A percentile compares a stretch with the other conserved stretches of the same genome.
These are phyloP conservation scores for Psittacula echo DNA, from an alignment of 2,797 vertebrate species.

Conservation along the genomic window DNA sequence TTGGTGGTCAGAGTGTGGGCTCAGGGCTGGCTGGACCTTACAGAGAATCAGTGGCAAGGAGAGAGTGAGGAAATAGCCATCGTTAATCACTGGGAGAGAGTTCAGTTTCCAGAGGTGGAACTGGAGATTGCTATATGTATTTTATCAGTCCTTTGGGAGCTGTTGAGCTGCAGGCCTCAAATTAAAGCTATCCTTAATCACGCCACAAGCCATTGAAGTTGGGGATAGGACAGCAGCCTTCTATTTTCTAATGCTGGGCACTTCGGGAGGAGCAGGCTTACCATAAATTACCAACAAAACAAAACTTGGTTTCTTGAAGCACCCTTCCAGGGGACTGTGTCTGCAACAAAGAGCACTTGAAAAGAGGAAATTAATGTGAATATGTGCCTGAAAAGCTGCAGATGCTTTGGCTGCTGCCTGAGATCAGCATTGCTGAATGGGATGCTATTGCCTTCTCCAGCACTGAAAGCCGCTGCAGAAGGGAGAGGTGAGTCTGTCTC, in stretches of 20 bases:
- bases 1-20: neutral
- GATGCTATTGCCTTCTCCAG: neutral
- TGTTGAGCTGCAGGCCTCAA: constrained; percentile 34
- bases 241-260: neutral
- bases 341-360: neutral
- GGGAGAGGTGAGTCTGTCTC: neutral
- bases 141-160: constrained; percentile 58
- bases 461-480: neutral
- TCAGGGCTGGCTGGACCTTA: neutral
- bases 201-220: neutral
- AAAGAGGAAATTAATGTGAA: neutral
- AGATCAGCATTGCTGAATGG: neutral
- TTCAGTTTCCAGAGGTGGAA: constrained; percentile 15
- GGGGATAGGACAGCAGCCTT: neutral
- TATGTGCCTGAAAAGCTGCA: neutral
- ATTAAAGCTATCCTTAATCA: constrained; percentile 58
- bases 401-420: neutral
- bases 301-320: neutral
- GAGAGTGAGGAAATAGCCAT: constrained; percentile 37
- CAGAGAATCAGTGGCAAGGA: neutral
- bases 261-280: constrained; percentile 23
- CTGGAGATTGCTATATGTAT: constrained; percentile 42
- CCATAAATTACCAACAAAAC: constrained; percentile 31
- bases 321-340: neutral
- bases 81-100: constrained; percentile 24